phyloP scores from a whole-genome alignment of 2,113 vertebrate species.

The Ancistrus triradiatus region DNA sequence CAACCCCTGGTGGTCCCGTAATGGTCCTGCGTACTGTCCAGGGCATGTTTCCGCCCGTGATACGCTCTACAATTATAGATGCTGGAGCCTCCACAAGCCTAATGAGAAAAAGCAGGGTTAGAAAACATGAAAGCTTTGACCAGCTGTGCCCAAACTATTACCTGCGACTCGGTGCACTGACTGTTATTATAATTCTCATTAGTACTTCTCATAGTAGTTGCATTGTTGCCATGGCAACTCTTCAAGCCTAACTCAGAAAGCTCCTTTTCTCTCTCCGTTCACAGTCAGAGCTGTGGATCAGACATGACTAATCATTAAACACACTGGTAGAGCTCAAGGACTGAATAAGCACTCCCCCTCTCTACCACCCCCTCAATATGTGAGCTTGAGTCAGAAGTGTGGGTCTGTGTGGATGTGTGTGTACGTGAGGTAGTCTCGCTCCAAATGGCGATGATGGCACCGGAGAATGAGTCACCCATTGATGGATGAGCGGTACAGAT shows the following conservation, averaged over 20 bases:
- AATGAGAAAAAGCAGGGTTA: no score
- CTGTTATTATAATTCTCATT: background rate
- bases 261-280: conserved; percentile 4
- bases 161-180: no score
- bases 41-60: no score
- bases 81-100: no score
- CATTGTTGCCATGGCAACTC: conserved; percentile 1
- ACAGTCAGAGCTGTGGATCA: conserved; percentile 2
- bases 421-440: conserved; percentile 11
- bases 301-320: conserved; percentile 19
- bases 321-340: conserved; percentile 2
- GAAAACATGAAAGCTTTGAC: no score
- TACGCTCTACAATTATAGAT: no score
- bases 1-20: no score
- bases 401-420: no score
- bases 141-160: no score
- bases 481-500: conserved; percentile 36
- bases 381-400: conserved; percentile 16
- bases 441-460: conserved; percentile 1
- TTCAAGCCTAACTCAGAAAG: background rate
- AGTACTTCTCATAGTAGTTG: background rate
- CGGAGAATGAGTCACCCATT: conserved; percentile 31
- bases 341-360: conserved; percentile 5
- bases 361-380: conserved; percentile 29
- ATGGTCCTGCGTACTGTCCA: no score